Evolutionary conservation across 2,797 vertebrate genomes (phyloP), one percentile per base, ranked within the genome.

Genomic region (Intellagama lesueurii): DNA sequence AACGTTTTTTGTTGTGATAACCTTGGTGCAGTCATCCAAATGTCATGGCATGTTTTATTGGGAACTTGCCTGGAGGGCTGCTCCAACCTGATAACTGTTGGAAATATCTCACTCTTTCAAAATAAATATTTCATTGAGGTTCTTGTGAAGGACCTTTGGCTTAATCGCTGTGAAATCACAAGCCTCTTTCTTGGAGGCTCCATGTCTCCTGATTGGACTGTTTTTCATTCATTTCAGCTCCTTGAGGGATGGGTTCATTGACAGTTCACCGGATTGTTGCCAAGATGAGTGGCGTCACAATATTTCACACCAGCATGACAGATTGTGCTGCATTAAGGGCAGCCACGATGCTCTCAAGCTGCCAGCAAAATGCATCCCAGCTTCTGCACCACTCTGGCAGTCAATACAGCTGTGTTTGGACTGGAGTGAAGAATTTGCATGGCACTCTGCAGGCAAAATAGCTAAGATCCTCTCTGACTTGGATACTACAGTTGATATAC

Each of bases 211-310:
- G 91, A 79, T 91, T 93, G 93, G 93, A 83, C 30, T 83, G 79
- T 83, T 95, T 83, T 89, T 89, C 90, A 93, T 92, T 91, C 89
- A 92, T 93, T 85, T 89, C 89, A 93, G 92, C 90, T 94, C 83
- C 83, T 88, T 88, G 88, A 91, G 91, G 86, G 90, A 85, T 88
- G 88, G 91, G 92, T 93, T 95, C 89, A 86, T 81, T 93, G 91
- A 78, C 56, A 70, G 86, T 91, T 94, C 88, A 89, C 73, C 32
- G n/a, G 85, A 83, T 52, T 91, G 66, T 92, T 95, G 92, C 91
- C 92, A 94, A 91, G 80, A 92, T 83, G 82, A 89, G 85, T 92
- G 94, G 92, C 91, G 64, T 92, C 75, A 44, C 86, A 83, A 88
- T 82, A 90, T 92, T 75, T 47, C 85, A 89, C 44, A 87, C 77